Conservation (phyloP, 2,797 vertebrate species). For the Lateolabrax maculatus region DNA sequence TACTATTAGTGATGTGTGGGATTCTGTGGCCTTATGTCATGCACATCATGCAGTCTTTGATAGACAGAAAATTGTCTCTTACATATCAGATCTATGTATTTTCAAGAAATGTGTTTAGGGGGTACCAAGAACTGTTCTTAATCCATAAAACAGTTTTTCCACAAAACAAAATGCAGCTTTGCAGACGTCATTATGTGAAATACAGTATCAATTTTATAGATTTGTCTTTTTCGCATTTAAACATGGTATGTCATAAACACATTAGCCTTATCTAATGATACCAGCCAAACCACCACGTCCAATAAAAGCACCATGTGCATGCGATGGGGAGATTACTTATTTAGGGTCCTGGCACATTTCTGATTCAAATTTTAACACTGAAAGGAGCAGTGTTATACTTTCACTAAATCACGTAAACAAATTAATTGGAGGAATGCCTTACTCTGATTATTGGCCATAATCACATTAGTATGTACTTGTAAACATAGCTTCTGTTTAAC, state of each 20-base stretch:
- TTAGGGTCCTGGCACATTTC: background rate
- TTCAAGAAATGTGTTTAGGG: background rate
- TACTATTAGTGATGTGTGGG: background rate
- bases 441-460: constrained; percentile 11
- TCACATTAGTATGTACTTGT: constrained; percentile 11
- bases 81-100: background rate
- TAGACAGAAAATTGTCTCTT: background rate
- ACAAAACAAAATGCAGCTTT: background rate
- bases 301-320: background rate
- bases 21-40: background rate
- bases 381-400: constrained; percentile 13
- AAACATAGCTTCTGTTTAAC: background rate
- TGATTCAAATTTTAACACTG: background rate
- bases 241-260: background rate
- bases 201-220: background rate
- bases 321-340: background rate
- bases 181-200: background rate
- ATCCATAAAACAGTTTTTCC: background rate
- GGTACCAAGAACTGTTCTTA: background rate
- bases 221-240: background rate
- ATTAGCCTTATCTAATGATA: background rate
- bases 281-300: background rate
- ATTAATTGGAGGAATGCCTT: background rate
- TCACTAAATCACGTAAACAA: constrained; percentile 13
- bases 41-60: too few species aligned